Conservation (phyloP, 2,888 invertebrate species). For the Lepidochrysops patricia region DNA sequence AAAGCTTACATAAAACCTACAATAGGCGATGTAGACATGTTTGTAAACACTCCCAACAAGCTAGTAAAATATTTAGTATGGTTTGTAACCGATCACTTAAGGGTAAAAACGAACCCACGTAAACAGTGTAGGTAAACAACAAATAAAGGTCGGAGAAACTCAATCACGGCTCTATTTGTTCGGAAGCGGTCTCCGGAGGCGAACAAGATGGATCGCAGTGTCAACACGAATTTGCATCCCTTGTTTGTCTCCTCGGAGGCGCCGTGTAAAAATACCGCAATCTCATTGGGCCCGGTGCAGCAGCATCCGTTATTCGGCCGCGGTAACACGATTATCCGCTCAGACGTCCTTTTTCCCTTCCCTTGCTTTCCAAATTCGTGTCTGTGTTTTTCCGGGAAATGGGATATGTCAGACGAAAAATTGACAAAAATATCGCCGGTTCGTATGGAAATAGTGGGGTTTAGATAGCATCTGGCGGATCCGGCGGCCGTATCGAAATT, state of each 20-base stretch:
- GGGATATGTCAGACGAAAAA: slow-evolving; percentile 72
- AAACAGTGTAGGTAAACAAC: slow-evolving; percentile 17
- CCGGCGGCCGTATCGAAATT: slow-evolving; percentile 43
- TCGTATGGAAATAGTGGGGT: slow-evolving; percentile 66
- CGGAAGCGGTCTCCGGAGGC: slow-evolving; percentile 61
- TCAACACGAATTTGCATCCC: slow-evolving; percentile 75
- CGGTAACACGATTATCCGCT: slow-evolving; percentile 73
- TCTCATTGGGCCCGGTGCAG: slow-evolving; percentile 58
- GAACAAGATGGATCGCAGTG: slow-evolving; percentile 73
- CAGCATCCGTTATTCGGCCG: slow-evolving; percentile 67
- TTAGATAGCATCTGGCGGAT: slow-evolving; percentile 63
- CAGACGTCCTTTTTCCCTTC: slow-evolving; percentile 65
- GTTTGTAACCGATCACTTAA: background rate
- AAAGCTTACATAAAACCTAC: no score
- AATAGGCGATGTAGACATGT: no score
- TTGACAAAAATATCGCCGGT: slow-evolving; percentile 70
- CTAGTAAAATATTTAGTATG: background rate
- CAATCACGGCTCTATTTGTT: slow-evolving; percentile 68
- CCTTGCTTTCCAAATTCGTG: slow-evolving; percentile 71
- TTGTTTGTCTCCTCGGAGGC: slow-evolving; percentile 68
- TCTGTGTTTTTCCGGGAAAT: slow-evolving; percentile 72
- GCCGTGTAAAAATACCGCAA: slow-evolving; percentile 68
- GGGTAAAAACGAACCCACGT: slow-evolving; percentile 12
- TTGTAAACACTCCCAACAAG: background rate
- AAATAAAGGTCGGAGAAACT: slow-evolving; percentile 45